Conservation (phyloP, 2,113 vertebrate genomes). For the Hystrix cristata region DNA sequence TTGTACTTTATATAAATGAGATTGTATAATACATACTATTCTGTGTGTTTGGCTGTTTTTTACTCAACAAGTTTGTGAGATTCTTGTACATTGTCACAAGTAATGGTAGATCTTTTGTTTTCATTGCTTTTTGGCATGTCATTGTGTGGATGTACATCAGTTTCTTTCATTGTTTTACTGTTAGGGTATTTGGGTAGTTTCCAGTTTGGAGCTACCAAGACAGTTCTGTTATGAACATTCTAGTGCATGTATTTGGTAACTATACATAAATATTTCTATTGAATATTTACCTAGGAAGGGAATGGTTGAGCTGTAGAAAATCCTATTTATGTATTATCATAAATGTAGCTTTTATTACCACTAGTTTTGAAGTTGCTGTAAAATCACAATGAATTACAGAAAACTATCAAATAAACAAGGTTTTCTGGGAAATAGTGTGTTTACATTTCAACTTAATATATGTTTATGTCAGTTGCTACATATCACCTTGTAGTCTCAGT, state of each 20-base stretch:
- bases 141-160: background rate
- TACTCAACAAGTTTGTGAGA: background rate
- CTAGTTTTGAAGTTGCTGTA: background rate
- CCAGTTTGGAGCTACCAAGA: background rate
- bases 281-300: background rate
- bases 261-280: background rate
- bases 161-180: background rate
- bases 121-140: background rate
- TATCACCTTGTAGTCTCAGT: background rate
- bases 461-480: background rate
- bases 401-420: background rate
- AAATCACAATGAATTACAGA: constrained; percentile 24
- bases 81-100: background rate
- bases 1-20: background rate
- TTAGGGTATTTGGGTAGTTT: background rate
- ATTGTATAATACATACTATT: background rate
- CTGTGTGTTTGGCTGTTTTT: background rate
- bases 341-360: background rate
- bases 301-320: background rate
- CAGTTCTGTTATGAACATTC: background rate
- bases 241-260: background rate
- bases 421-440: background rate
- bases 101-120: background rate
- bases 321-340: background rate
- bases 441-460: constrained; percentile 39